A percentile compares a stretch with the other conserved stretches of the same genome.
Conservation (phyloP, 2,113 vertebrate genomes). For the Panthera leo region DNA sequence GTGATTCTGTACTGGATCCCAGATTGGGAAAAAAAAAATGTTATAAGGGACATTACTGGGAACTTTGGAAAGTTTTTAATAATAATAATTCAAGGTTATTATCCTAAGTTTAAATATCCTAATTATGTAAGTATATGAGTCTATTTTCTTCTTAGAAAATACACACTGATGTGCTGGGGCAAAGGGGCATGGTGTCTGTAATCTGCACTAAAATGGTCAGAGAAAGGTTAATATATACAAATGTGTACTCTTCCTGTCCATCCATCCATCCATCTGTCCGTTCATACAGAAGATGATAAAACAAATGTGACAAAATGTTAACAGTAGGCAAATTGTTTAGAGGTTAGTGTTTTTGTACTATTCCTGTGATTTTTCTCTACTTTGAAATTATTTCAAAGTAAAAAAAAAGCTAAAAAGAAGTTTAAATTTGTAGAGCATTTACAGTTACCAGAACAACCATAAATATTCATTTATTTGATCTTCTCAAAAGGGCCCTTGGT, state of each 20-base stretch:
- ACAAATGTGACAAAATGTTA: neutral
- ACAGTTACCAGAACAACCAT: neutral
- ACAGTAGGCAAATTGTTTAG: neutral
- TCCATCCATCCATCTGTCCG: neutral
- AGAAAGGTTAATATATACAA: neutral
- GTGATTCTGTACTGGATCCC: neutral
- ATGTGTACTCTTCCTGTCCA: neutral
- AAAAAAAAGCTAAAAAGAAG: neutral
- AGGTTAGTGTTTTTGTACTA: neutral
- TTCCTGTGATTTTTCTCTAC: neutral
- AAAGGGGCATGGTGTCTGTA: neutral
- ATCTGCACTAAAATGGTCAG: neutral
- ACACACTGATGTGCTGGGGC: neutral
- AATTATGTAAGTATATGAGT: neutral
- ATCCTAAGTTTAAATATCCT: neutral
- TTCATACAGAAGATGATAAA: neutral
- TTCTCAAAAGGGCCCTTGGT: neutral
- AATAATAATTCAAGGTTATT: neutral
- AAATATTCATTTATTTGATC: neutral
- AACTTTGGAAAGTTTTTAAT: neutral
- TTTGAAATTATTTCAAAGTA: slow-evolving; percentile 7
- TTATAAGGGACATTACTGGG: neutral
- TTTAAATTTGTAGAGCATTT: neutral
- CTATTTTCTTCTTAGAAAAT: neutral
- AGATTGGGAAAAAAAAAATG: neutral